A percentile compares a stretch with the other conserved stretches of the same genome.
These are phyloP conservation scores for Spongilla lacustris DNA, from an alignment of 37 sponge, comb jelly and placozoan species.

Conservation along the genomic window DNA sequence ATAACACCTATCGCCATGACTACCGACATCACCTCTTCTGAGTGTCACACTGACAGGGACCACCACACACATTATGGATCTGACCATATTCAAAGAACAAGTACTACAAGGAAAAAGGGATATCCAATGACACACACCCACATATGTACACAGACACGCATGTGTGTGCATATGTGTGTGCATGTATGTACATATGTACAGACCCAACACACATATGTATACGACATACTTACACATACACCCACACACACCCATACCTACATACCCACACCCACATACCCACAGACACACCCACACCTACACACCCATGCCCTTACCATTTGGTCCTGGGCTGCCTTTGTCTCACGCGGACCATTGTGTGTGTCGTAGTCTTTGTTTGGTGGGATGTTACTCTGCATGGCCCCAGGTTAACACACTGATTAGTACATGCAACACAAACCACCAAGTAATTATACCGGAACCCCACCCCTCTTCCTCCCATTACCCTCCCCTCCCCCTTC, in stretches of 20 bases:
- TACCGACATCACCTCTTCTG: not conserved
- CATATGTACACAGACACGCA: not conserved
- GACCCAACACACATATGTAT: not conserved
- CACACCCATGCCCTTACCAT: constrained; percentile 62
- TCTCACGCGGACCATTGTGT: constrained; percentile 57
- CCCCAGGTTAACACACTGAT: no score
- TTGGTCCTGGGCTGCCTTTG: constrained; percentile 60
- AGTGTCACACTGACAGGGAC: constrained; percentile 35
- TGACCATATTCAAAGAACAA: constrained; percentile 59
- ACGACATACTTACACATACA: not conserved
- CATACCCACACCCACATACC: not conserved
- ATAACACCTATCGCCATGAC: not conserved
- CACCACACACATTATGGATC: constrained; percentile 56
- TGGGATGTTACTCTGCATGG: constrained; percentile 50
- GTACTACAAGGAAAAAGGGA: constrained; percentile 15
- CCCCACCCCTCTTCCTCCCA: not conserved
- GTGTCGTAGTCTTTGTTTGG: constrained; percentile 63
- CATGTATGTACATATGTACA: not conserved
- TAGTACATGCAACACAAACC: no score
- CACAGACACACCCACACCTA: constrained; percentile 19
- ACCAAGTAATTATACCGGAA: no score
- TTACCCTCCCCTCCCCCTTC: not conserved
- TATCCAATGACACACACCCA: not conserved
- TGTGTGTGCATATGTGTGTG: not conserved
- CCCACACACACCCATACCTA: constrained; percentile 13